These are phyloP conservation scores for Lateolabrax maculatus DNA, from an alignment of 2,797 vertebrate species.

Conservation along the genomic window DNA sequence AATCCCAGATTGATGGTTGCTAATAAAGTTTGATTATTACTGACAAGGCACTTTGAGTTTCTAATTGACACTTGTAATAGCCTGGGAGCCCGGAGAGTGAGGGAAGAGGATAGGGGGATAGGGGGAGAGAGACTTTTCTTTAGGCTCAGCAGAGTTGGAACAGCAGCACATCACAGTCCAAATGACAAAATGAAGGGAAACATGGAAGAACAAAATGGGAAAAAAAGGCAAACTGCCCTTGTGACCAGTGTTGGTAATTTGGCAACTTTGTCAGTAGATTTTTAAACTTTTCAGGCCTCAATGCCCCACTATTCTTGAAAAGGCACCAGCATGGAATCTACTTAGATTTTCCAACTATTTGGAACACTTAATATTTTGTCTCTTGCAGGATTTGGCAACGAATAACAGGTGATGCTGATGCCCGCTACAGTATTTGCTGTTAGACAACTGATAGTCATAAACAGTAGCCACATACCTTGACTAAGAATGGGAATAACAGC, in stretches of 20 bases:
- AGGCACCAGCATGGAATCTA: not conserved
- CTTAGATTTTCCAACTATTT: not conserved
- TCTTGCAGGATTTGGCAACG: not conserved
- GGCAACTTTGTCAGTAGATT: conserved; percentile 5
- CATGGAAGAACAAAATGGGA: conserved; percentile 8
- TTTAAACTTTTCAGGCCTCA: conserved; percentile 6
- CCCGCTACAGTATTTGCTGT: not conserved
- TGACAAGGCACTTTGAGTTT: conserved; percentile 68
- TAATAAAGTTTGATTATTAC: conserved; percentile 78
- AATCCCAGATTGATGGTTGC: conserved; percentile 66
- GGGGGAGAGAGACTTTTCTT: conserved; percentile 17
- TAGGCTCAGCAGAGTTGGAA: conserved; percentile 31
- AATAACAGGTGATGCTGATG: not conserved
- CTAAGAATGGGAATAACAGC: not conserved
- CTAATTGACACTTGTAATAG: conserved; percentile 70
- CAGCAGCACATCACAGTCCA: conserved; percentile 25
- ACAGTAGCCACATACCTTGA: not conserved
- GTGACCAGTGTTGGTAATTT: conserved; percentile 15
- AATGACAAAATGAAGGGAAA: conserved; percentile 31
- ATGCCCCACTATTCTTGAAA: not conserved
- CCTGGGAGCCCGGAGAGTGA: conserved; percentile 35
- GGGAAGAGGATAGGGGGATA: not conserved
- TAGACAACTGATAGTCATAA: not conserved
- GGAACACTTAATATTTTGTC: not conserved
- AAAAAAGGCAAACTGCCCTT: conserved; percentile 10